These are phyloP conservation scores for Fratercula arctica DNA, from an alignment of 2,797 vertebrate species.

Conservation along the genomic window DNA sequence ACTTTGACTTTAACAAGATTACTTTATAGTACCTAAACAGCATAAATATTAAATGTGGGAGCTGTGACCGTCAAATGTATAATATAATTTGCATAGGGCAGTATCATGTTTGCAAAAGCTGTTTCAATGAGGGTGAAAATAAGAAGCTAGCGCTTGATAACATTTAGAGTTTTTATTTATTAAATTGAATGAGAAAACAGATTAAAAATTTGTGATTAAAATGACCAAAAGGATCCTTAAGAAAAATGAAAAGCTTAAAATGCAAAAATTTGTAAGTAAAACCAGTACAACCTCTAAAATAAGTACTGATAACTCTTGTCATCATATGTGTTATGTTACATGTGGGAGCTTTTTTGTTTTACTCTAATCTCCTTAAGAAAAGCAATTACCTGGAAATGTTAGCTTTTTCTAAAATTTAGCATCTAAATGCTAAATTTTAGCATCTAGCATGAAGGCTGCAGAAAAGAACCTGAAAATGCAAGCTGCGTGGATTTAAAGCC, in stretches of 20 bases:
- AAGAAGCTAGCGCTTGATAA: neutral
- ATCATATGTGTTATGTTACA: neutral
- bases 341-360: neutral
- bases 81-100: neutral
- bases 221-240: neutral
- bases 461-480: neutral
- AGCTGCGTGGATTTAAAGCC: neutral
- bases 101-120: neutral
- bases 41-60: neutral
- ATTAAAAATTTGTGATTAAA: neutral
- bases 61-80: neutral
- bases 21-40: neutral
- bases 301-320: neutral
- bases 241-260: neutral
- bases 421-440: neutral
- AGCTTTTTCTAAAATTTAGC: neutral
- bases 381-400: neutral
- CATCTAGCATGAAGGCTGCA: neutral
- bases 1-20: neutral
- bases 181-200: neutral
- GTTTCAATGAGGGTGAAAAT: neutral
- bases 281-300: neutral
- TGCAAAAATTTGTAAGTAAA: neutral
- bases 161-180: neutral
- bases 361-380: neutral